Evolutionary conservation across 2,888 invertebrate genomes (phyloP).

Genomic region (Heliconius charithonia): DNA sequence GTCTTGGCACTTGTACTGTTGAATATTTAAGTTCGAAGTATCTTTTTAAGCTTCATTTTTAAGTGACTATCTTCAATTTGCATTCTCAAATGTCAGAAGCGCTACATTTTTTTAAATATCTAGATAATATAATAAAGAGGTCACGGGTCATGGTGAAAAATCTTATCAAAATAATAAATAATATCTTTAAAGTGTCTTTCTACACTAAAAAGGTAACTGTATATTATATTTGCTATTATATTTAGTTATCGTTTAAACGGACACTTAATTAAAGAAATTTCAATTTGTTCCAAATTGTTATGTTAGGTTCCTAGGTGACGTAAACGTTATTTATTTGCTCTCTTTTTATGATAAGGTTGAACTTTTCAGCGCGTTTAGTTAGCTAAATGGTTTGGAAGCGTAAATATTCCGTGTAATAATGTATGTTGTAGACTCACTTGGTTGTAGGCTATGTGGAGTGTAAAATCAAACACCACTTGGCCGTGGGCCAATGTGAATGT

Average conservation of each 20-base stretch:
- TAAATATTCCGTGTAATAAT: too few relatives aligned
- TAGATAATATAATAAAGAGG: background rate
- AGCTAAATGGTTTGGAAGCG: background rate
- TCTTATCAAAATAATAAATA: too few relatives aligned
- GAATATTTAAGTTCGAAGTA: background rate
- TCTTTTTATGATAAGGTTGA: background rate
- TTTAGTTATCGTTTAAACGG: too few relatives aligned
- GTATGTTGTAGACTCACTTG: slow-evolving; percentile 16
- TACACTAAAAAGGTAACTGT: too few relatives aligned
- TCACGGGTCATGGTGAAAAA: too few relatives aligned
- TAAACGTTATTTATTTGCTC: too few relatives aligned
- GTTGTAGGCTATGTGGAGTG: slow-evolving; percentile 20
- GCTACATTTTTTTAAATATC: background rate
- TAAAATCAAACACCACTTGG: slow-evolving; percentile 35
- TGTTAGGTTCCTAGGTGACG: too few relatives aligned
- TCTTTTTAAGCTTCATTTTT: slow-evolving; percentile 4
- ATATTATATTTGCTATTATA: too few relatives aligned
- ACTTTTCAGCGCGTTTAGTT: background rate
- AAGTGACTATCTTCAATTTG: slow-evolving; percentile 9
- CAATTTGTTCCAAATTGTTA: too few relatives aligned
- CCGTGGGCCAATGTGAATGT: slow-evolving; percentile 36
- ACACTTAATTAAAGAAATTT: too few relatives aligned
- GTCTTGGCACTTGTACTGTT: slow-evolving; percentile 9
- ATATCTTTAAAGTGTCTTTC: too few relatives aligned
- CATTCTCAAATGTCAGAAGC: background rate